Evolutionary conservation across 2,888 invertebrate species (phyloP).

Genomic region (Cepaea hortensis): DNA sequence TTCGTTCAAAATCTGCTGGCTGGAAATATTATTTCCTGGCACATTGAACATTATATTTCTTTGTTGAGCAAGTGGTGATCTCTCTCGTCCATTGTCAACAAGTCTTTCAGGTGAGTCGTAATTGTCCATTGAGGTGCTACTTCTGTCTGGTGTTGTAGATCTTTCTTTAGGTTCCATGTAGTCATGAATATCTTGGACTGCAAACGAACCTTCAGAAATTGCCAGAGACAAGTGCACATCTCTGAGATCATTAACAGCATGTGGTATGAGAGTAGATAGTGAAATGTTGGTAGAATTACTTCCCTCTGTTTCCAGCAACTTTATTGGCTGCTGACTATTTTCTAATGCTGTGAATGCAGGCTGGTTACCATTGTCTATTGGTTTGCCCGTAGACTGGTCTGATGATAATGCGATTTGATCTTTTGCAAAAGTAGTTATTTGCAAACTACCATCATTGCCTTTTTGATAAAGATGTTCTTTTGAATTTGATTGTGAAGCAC

Average conservation of each 20-base stretch:
- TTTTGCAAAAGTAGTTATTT: background rate
- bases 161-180: background rate
- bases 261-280: background rate
- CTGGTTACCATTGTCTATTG: background rate
- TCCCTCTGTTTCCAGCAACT: background rate
- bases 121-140: constrained; percentile 2
- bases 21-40: constrained; percentile 21
- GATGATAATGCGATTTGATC: background rate
- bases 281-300: background rate
- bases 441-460: background rate
- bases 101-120: background rate
- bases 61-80: constrained; percentile 38
- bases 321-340: background rate
- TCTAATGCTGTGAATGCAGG: too few relatives aligned
- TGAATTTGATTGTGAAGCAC: background rate
- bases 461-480: background rate
- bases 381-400: background rate
- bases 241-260: background rate
- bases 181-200: background rate
- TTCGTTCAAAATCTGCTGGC: constrained; percentile 54
- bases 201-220: background rate
- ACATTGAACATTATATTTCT: background rate
- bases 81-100: constrained; percentile 9
- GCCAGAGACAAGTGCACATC: background rate
- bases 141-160: background rate